A percentile compares a stretch with the other conserved stretches of the same genome.
Evolutionary conservation across 1,140 invertebrate genomes (phyloP).

Genomic region (Drosophila gunungcola): DNA sequence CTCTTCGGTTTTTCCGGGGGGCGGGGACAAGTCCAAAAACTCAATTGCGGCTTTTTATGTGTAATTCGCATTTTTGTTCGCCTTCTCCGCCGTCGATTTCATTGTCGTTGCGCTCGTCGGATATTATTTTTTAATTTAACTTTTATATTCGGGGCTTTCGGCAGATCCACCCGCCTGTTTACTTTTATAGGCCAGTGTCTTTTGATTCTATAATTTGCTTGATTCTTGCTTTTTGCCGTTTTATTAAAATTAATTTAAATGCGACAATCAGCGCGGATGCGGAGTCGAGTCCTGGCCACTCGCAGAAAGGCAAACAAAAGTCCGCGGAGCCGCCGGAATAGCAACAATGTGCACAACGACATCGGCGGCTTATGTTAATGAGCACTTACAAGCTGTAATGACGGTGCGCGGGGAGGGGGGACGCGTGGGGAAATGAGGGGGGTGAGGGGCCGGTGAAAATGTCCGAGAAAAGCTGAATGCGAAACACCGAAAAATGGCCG

Average conservation of each 20-base stretch:
- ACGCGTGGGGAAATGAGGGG: background rate
- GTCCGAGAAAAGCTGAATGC: constrained; percentile 16
- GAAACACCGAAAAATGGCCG: constrained; percentile 14
- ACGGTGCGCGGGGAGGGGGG: constrained; percentile 18
- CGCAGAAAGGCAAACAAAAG: constrained; percentile 20
- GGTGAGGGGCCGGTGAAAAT: background rate
- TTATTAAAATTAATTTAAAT: constrained; percentile 82
- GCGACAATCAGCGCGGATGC: constrained; percentile 45
- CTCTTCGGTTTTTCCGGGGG: background rate
- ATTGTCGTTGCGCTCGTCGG: constrained; percentile 47
- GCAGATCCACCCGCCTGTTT: constrained; percentile 50
- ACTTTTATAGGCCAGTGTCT: constrained; percentile 68
- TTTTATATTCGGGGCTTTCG: constrained; percentile 72
- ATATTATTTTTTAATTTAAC: constrained; percentile 83
- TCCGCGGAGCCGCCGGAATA: constrained; percentile 27
- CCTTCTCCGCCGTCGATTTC: constrained; percentile 23
- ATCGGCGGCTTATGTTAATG: constrained; percentile 78
- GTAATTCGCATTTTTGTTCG: constrained; percentile 71
- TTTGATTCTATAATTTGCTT: constrained; percentile 68
- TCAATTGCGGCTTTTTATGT: constrained; percentile 83
- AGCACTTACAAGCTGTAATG: constrained; percentile 78
- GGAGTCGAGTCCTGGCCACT: constrained; percentile 19
- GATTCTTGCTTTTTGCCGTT: constrained; percentile 54
- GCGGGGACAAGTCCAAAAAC: constrained; percentile 59
- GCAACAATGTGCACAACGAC: constrained; percentile 52